These are phyloP conservation scores for Meda fulgida DNA, from an alignment of 2,797 vertebrate genomes.

Conservation along the genomic window DNA sequence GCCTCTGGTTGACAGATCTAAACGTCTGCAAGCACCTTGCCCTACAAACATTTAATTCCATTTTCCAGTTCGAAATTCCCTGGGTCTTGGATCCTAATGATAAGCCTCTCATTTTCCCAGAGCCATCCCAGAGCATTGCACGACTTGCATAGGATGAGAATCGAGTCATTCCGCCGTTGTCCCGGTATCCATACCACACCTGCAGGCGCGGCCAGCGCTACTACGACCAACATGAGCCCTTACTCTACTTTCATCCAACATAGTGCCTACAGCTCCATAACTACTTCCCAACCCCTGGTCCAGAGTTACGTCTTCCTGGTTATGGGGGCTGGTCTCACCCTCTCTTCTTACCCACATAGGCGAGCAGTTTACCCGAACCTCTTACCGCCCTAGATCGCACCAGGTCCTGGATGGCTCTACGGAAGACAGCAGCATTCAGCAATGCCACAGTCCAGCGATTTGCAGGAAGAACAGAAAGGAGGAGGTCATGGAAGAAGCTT, in stretches of 20 bases:
- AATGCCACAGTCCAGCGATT: slow-evolving; percentile 56
- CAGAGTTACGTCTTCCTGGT: slow-evolving; percentile 79
- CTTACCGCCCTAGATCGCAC: slow-evolving; percentile 40
- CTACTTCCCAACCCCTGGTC: slow-evolving; percentile 46
- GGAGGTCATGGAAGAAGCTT: slow-evolving; percentile 85
- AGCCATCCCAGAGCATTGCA: slow-evolving; percentile 76
- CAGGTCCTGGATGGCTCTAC: slow-evolving; percentile 49
- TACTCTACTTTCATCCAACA: slow-evolving; percentile 62
- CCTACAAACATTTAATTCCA: slow-evolving; percentile 79
- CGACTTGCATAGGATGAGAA: slow-evolving; percentile 66
- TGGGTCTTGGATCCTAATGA: slow-evolving; percentile 89
- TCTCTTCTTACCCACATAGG: slow-evolving; percentile 56
- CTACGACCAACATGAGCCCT: slow-evolving; percentile 60
- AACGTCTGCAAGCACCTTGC: slow-evolving; percentile 58
- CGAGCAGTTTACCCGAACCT: slow-evolving; percentile 62
- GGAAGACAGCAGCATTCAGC: slow-evolving; percentile 68
- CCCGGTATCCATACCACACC: slow-evolving; percentile 58
- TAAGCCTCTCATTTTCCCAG: slow-evolving; percentile 87
- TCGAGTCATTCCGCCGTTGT: slow-evolving; percentile 52
- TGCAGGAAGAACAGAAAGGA: slow-evolving; percentile 79
- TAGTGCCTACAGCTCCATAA: slow-evolving; percentile 68
- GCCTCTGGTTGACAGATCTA: slow-evolving; percentile 75
- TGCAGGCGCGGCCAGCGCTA: slow-evolving; percentile 66
- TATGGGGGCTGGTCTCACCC: slow-evolving; percentile 83
- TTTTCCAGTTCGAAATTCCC: slow-evolving; percentile 86